Conservation (phyloP, 2,113 vertebrate genomes). For the Glaucomys volans region DNA sequence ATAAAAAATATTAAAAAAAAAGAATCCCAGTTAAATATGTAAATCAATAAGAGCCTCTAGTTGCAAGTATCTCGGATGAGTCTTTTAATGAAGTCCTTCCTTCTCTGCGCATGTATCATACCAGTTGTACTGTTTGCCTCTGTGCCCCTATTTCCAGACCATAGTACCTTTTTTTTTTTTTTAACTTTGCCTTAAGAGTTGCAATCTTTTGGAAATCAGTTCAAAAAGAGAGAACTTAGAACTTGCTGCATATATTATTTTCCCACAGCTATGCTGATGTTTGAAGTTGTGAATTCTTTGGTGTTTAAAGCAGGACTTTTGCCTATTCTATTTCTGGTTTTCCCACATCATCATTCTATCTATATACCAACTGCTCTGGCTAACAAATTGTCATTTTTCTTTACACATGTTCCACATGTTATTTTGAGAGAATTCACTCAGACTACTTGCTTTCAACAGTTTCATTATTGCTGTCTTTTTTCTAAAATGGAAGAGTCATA, state of each 20-base stretch:
- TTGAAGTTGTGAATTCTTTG: slow-evolving; percentile 72
- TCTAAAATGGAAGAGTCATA: not conserved
- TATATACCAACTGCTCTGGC: slow-evolving; percentile 22
- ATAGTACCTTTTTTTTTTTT: slow-evolving; percentile 51
- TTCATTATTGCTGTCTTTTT: slow-evolving; percentile 10
- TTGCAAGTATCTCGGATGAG: not conserved
- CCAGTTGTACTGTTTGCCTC: slow-evolving; percentile 27
- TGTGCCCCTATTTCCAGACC: slow-evolving; percentile 50
- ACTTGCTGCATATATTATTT: slow-evolving; percentile 56
- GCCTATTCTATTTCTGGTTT: slow-evolving; percentile 66
- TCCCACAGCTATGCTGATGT: slow-evolving; percentile 67
- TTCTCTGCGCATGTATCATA: not conserved
- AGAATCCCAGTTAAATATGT: slow-evolving; percentile 16
- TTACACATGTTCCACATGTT: slow-evolving; percentile 46
- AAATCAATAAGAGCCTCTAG: not conserved
- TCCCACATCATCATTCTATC: slow-evolving; percentile 51
- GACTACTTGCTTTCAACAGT: slow-evolving; percentile 32
- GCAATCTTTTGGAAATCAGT: slow-evolving; percentile 24
- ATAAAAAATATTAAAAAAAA: no score
- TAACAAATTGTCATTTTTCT: slow-evolving; percentile 53
- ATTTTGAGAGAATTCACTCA: slow-evolving; percentile 56
- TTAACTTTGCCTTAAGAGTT: slow-evolving; percentile 49
- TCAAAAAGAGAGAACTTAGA: slow-evolving; percentile 56
- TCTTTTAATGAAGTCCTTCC: not conserved
- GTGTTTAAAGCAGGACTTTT: slow-evolving; percentile 64